Conservation (phyloP, 2,113 vertebrate species). For the Harpagus bidentatus region DNA sequence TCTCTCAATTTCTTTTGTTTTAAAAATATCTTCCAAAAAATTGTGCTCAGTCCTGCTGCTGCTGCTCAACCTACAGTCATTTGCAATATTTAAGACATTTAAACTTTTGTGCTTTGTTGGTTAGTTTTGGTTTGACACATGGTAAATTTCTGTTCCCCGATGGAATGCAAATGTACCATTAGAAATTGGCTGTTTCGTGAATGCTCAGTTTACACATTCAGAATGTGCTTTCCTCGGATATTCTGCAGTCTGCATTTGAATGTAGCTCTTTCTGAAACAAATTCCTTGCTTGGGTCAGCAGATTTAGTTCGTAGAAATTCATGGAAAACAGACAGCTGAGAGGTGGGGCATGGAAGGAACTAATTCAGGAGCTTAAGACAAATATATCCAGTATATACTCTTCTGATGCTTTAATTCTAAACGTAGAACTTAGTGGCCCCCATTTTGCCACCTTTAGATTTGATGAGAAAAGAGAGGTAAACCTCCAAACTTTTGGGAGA, state of each 20-base stretch:
- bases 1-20: not conserved
- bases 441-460: not conserved
- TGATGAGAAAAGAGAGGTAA: not conserved
- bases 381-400: not conserved
- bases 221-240: constrained; percentile 12
- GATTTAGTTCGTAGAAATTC: not conserved
- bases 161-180: constrained; percentile 15
- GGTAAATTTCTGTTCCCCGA: constrained; percentile 36
- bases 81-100: not conserved
- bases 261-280: constrained; percentile 26
- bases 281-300: constrained; percentile 42
- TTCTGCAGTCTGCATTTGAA: constrained; percentile 9
- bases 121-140: constrained; percentile 29
- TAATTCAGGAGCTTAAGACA: not conserved
- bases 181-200: not conserved
- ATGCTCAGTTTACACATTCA: constrained; percentile 19
- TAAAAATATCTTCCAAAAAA: not conserved
- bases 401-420: not conserved
- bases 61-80: not conserved
- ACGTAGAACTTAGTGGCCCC: not conserved
- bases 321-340: constrained; percentile 21
- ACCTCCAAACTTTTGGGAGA: not conserved
- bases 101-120: not conserved
- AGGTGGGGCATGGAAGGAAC: not conserved
- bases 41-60: not conserved